A percentile compares a stretch with the other conserved stretches of the same genome.
These are phyloP conservation scores for Varecia variegata DNA, from an alignment of 2,797 vertebrate genomes.

Conservation along the genomic window DNA sequence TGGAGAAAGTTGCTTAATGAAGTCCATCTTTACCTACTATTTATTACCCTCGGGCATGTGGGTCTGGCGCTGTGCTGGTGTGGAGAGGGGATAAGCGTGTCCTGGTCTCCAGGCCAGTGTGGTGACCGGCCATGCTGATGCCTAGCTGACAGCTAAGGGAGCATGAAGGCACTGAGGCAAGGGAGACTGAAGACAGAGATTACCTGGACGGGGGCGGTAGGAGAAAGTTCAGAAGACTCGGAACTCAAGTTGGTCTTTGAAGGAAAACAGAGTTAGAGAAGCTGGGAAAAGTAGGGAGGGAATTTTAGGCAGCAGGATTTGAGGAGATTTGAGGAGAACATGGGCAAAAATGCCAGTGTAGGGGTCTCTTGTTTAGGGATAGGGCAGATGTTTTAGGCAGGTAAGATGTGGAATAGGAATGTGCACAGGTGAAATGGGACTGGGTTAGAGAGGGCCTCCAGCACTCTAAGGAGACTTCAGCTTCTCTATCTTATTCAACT, in stretches of 20 bases:
- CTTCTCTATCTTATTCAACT: background rate
- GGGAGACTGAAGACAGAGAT: background rate
- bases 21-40: background rate
- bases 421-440: background rate
- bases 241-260: background rate
- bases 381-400: background rate
- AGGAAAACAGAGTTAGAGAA: slow-evolving; percentile 2
- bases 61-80: background rate
- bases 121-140: background rate
- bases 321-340: background rate
- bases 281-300: background rate
- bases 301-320: background rate
- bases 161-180: background rate
- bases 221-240: background rate
- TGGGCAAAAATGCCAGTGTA: background rate
- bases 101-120: background rate
- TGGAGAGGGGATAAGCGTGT: background rate
- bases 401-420: background rate
- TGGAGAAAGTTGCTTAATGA: background rate
- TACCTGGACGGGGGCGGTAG: background rate
- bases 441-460: background rate
- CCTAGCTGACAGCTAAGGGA: background rate
- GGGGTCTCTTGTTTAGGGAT: background rate
- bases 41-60: background rate
- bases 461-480: background rate